Evolutionary conservation across 2,113 vertebrate species (phyloP).

Genomic region (Zosterops lateralis): DNA sequence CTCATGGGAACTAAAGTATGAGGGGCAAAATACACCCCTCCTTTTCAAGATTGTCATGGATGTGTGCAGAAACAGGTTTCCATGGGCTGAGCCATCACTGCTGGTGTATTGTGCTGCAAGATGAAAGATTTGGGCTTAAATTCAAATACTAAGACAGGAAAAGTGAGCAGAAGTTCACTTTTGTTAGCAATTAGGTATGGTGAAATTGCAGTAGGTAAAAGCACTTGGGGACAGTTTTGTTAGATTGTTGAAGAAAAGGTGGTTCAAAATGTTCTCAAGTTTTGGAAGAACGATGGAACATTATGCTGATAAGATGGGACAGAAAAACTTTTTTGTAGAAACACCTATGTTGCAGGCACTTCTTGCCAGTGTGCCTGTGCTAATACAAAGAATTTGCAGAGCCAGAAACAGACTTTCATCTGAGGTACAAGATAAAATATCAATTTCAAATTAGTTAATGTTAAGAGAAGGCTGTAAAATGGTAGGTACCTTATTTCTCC

Average conservation of each 20-base stretch:
- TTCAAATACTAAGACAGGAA: neutral
- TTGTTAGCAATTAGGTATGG: neutral
- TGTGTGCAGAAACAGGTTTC: neutral
- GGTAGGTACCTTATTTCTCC: neutral
- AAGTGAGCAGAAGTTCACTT: neutral
- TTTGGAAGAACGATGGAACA: rapidly evolving
- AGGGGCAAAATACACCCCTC: neutral
- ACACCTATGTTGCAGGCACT: neutral
- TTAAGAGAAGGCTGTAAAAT: neutral
- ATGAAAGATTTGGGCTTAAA: neutral
- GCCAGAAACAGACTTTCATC: neutral
- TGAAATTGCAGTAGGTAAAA: neutral
- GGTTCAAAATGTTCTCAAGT: neutral
- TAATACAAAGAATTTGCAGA: neutral
- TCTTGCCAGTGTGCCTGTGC: neutral
- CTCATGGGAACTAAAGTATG: neutral
- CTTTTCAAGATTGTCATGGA: neutral
- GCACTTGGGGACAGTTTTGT: neutral
- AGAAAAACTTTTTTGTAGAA: neutral
- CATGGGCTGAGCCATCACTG: neutral
- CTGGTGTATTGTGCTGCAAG: neutral
- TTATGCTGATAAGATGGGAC: neutral
- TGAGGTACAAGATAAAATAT: neutral
- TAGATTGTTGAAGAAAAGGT: neutral
- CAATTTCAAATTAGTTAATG: neutral